These are phyloP conservation scores for Hesperia comma DNA, from an alignment of 2,888 invertebrate genomes.

Conservation along the genomic window DNA sequence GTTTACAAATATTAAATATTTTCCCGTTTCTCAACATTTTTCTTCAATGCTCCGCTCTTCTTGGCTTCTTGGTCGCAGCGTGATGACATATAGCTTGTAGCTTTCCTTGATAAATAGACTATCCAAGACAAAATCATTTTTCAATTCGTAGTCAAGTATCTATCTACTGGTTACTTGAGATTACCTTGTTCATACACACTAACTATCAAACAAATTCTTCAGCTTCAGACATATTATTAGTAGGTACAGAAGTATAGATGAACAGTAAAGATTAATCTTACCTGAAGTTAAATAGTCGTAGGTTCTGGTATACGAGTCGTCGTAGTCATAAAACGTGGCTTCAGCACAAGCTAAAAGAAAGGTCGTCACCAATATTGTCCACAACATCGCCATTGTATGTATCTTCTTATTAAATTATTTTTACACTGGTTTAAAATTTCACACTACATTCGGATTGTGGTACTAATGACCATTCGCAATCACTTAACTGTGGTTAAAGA, in stretches of 20 bases:
- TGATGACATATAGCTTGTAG: no score
- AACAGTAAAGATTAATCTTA: conserved; percentile 47
- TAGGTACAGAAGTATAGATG: not conserved
- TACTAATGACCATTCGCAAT: not conserved
- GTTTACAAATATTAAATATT: no score
- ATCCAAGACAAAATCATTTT: no score
- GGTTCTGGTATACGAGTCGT: conserved; percentile 71
- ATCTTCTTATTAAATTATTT: conserved; percentile 44
- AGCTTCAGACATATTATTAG: no score
- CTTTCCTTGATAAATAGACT: no score
- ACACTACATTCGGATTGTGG: conserved; percentile 36
- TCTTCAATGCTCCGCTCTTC: no score
- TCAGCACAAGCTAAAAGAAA: conserved; percentile 57
- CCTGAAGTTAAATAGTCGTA: conserved; percentile 75
- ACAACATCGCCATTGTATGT: conserved; percentile 60
- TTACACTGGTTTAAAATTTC: conserved; percentile 46
- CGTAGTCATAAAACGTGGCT: conserved; percentile 76
- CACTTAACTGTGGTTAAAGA: conserved; percentile 17
- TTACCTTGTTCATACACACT: no score
- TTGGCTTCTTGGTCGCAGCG: no score
- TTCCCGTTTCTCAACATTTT: no score
- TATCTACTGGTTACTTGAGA: no score
- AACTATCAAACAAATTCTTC: no score
- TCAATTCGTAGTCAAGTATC: no score
- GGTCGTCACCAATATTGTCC: conserved; percentile 60